phyloP scores from a whole-genome alignment of 2,797 vertebrate genomes.

The Brachyrhaphis roseni region DNA sequence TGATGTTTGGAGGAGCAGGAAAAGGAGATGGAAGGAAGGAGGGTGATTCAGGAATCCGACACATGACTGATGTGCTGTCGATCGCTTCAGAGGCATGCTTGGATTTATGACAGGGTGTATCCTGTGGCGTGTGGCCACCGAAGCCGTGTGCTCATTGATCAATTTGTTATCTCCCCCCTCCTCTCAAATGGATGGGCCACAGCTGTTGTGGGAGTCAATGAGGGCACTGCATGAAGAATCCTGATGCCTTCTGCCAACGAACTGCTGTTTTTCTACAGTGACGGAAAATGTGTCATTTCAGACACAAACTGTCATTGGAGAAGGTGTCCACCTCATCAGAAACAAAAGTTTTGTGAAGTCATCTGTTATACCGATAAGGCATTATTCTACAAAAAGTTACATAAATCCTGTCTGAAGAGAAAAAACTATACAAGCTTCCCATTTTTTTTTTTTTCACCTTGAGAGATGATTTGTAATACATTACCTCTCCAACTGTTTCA shows the following conservation, averaged over 20 bases:
- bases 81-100: slow-evolving; percentile 70
- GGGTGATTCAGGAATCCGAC: slow-evolving; percentile 61
- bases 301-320: slow-evolving; percentile 29
- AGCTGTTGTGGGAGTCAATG: slow-evolving; percentile 75
- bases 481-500: slow-evolving; percentile 47
- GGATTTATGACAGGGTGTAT: slow-evolving; percentile 70
- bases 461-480: slow-evolving; percentile 48
- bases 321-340: slow-evolving; percentile 27
- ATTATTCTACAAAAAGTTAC: neutral
- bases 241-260: slow-evolving; percentile 61
- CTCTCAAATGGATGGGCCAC: slow-evolving; percentile 66
- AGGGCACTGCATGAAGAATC: slow-evolving; percentile 64
- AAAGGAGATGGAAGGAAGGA: slow-evolving; percentile 59
- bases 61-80: slow-evolving; percentile 76
- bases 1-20: slow-evolving; percentile 35
- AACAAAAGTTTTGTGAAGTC: slow-evolving; percentile 1
- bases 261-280: slow-evolving; percentile 44
- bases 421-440: neutral
- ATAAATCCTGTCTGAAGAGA: neutral
- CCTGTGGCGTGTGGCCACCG: slow-evolving; percentile 52
- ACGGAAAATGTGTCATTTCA: slow-evolving; percentile 43
- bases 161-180: slow-evolving; percentile 61
- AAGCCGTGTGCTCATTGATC: slow-evolving; percentile 69
- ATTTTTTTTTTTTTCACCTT: slow-evolving; percentile 42
- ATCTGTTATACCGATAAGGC: neutral